Conservation (phyloP, 1,140 invertebrate genomes). For the Anthonomus grandis region DNA sequence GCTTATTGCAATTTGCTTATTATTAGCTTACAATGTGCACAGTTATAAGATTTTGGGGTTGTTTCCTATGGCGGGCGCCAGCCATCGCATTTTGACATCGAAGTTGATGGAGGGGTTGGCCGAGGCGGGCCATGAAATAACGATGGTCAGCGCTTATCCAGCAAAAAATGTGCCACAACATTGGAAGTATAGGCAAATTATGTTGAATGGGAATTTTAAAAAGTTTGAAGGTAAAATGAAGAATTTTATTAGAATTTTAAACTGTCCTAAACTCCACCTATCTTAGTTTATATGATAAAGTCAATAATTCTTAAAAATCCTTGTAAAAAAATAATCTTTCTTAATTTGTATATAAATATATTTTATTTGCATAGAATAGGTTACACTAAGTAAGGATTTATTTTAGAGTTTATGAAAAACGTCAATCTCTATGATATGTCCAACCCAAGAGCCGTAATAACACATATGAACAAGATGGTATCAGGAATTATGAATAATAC, state of each 20-base stretch:
- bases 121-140: conserved; percentile 55
- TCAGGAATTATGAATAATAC: conserved; percentile 5
- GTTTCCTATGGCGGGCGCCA: conserved; percentile 52
- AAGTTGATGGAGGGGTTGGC: conserved; percentile 54
- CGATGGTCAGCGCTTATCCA: conserved; percentile 54
- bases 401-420: no score
- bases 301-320: no score
- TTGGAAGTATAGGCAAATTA: conserved; percentile 10
- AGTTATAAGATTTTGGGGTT: conserved; percentile 50
- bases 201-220: conserved; percentile 18
- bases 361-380: no score
- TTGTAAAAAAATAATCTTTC: no score
- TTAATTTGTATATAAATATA: no score
- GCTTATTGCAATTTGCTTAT: no score
- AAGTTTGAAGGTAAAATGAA: conserved; percentile 16
- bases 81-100: conserved; percentile 57
- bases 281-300: no score
- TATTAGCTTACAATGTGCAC: conserved; percentile 12
- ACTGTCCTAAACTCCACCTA: no score
- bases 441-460: no score
- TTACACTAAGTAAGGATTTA: no score
- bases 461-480: no score
- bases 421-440: no score
- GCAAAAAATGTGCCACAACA: conserved; percentile 40
- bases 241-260: background rate